A percentile compares a stretch with the other conserved stretches of the same genome.
phyloP scores from a whole-genome alignment of 2,888 invertebrate species.

The Lasioglossum oenotherae region DNA sequence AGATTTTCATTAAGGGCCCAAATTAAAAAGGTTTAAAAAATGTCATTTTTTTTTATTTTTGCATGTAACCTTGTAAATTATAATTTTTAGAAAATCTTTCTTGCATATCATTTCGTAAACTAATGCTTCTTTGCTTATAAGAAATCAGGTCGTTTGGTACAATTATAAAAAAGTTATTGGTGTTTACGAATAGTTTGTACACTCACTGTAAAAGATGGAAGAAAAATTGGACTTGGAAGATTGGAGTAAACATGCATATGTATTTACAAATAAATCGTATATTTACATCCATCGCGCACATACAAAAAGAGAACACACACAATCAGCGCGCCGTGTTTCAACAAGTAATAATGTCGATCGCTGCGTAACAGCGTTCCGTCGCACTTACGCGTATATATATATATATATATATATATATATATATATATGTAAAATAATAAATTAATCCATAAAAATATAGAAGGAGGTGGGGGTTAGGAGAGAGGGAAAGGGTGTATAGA shows the following conservation, averaged over 20 bases:
- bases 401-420: constrained; percentile 21
- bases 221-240: not conserved
- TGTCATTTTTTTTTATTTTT: no score
- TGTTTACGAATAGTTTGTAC: no score
- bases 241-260: constrained; percentile 59
- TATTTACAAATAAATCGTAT: constrained; percentile 77
- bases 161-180: no score
- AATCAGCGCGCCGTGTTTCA: constrained; percentile 65
- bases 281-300: constrained; percentile 78
- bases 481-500: constrained; percentile 34
- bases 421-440: constrained; percentile 71
- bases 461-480: not conserved
- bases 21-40: no score
- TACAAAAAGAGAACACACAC: constrained; percentile 60
- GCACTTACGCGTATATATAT: constrained; percentile 37
- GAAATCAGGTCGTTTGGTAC: no score
- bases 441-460: constrained; percentile 71
- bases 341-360: constrained; percentile 68
- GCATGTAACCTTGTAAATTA: no score
- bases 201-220: no score
- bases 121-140: no score
- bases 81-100: no score
- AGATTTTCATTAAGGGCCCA: no score
- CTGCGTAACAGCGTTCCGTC: constrained; percentile 46
- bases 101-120: no score